Evolutionary conservation across 1,140 invertebrate genomes (phyloP).

Genomic region (Trypoxylus dichotomus): DNA sequence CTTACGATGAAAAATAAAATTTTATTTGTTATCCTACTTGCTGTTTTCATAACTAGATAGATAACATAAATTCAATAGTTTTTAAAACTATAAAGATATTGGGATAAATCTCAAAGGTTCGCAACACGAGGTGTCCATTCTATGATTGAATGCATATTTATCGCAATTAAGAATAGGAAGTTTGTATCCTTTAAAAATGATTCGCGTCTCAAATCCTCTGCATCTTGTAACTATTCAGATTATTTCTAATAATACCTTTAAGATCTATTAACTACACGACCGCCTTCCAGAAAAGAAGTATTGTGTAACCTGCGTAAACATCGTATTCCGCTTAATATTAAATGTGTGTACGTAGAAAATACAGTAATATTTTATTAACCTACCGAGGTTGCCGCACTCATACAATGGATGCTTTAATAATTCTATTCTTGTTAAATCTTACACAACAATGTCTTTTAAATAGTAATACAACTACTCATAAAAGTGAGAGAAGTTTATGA

Average conservation of each 20-base stretch:
- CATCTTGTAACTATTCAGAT: neutral
- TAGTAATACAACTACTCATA: no score
- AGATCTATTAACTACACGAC: neutral
- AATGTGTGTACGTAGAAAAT: neutral
- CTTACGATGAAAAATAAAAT: no score
- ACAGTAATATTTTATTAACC: neutral
- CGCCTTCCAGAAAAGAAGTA: neutral
- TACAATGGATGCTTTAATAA: neutral
- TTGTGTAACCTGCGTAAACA: neutral
- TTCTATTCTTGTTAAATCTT: neutral
- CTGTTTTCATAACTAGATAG: no score
- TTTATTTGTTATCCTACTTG: no score
- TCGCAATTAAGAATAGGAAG: neutral
- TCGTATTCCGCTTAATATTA: neutral
- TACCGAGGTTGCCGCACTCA: neutral
- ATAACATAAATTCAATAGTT: no score
- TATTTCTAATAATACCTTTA: neutral
- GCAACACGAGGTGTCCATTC: no score
- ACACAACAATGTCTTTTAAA: neutral
- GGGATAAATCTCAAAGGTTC: no score
- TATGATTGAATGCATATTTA: neutral
- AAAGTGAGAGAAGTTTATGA: no score
- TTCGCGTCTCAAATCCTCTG: neutral
- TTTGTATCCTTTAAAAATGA: neutral
- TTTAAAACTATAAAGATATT: no score